A percentile compares a stretch with the other conserved stretches of the same genome.
phyloP scores from a whole-genome alignment of 1,140 invertebrate genomes.

The Brachionus sp. region DNA sequence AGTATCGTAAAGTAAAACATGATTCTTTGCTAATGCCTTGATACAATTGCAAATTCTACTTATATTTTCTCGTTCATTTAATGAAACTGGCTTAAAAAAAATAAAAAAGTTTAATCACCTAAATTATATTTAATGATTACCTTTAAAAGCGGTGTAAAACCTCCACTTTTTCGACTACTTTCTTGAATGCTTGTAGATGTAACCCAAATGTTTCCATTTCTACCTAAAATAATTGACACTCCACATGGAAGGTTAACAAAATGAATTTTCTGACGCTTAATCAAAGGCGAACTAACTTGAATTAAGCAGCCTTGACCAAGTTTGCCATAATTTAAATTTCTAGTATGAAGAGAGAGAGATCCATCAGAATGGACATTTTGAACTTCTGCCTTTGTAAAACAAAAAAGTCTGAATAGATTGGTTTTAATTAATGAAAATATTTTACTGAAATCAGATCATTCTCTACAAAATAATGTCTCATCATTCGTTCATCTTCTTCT shows the following conservation, averaged over 20 bases:
- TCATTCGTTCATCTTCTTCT: slow-evolving; percentile 92
- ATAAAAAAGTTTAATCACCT: not conserved
- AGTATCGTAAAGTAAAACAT: slow-evolving; percentile 85
- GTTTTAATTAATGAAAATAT: not conserved
- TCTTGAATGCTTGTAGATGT: slow-evolving; percentile 74
- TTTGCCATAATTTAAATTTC: slow-evolving; percentile 95
- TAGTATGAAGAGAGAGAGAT: slow-evolving; percentile 83
- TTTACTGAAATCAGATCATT: slow-evolving; percentile 87
- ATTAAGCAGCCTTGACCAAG: slow-evolving; percentile 80
- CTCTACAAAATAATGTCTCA: slow-evolving; percentile 80
- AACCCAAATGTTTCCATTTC: slow-evolving; percentile 95
- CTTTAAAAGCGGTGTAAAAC: slow-evolving; percentile 41
- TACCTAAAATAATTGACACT: slow-evolving; percentile 84
- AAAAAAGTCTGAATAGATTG: not conserved
- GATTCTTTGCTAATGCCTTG: slow-evolving; percentile 73
- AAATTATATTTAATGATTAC: not conserved
- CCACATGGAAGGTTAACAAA: slow-evolving; percentile 89
- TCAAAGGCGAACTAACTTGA: slow-evolving; percentile 83
- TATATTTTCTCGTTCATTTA: slow-evolving; percentile 72
- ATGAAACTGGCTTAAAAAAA: slow-evolving; percentile 2
- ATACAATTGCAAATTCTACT: slow-evolving; percentile 84
- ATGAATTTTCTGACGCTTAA: slow-evolving; percentile 89
- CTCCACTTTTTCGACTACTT: slow-evolving; percentile 69
- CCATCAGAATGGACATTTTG: slow-evolving; percentile 87
- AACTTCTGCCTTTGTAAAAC: slow-evolving; percentile 71